These are phyloP conservation scores for Oscheius sp. DNA, from an alignment of 2,888 invertebrate genomes.

Conservation along the genomic window DNA sequence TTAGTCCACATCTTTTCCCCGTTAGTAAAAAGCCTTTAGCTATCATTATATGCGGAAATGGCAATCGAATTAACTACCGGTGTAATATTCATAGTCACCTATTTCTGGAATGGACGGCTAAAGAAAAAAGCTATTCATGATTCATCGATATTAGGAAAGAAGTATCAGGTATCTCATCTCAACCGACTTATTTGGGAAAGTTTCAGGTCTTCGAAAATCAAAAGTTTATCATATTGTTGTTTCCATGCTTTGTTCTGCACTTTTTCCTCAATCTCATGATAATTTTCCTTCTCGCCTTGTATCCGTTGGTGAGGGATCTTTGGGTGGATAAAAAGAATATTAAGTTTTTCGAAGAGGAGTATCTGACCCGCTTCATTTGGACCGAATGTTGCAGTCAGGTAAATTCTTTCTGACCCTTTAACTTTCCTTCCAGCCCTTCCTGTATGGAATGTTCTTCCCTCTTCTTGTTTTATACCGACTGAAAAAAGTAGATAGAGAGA, in stretches of 20 bases:
- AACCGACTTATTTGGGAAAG: background rate
- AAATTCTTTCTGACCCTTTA: background rate
- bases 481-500: background rate
- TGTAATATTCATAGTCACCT: background rate
- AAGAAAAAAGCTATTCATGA: background rate
- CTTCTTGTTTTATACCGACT: background rate
- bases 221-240: background rate
- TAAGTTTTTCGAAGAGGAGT: background rate
- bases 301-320: conserved; percentile 1
- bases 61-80: background rate
- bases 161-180: background rate
- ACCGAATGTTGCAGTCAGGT: conserved; percentile 2
- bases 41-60: background rate
- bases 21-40: background rate
- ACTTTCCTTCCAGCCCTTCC: background rate
- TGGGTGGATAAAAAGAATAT: background rate
- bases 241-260: conserved; percentile 2
- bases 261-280: background rate
- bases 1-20: too few species aligned
- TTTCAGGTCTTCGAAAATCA: background rate
- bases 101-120: background rate
- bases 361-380: conserved; percentile 3
- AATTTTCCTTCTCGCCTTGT: background rate
- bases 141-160: background rate
- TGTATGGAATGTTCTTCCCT: background rate